Conservation (phyloP, 2,113 vertebrate species). For the Irena cyanogastra region DNA sequence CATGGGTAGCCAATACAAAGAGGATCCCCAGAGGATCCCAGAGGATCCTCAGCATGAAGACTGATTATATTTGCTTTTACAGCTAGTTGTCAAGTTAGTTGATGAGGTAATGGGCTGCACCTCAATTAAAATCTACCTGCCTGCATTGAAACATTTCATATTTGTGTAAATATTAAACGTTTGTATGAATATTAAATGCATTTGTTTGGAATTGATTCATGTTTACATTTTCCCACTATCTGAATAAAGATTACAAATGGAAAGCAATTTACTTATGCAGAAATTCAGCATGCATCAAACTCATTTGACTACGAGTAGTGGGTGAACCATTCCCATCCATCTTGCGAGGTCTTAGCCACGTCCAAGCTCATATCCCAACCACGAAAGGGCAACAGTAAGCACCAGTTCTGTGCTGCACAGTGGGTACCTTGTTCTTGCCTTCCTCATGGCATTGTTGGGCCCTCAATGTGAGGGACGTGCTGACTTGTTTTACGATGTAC, state of each 20-base stretch:
- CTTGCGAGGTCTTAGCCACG: neutral
- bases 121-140: constrained; percentile 52
- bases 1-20: neutral
- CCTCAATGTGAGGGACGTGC: constrained; percentile 20
- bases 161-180: constrained; percentile 71
- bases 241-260: constrained; percentile 51
- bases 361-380: neutral
- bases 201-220: constrained; percentile 58
- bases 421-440: constrained; percentile 4
- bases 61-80: constrained; percentile 11
- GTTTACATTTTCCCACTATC: constrained; percentile 56
- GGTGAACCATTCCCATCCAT: neutral
- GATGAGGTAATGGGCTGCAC: neutral
- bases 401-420: neutral
- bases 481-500: constrained; percentile 38
- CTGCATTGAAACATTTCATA: constrained; percentile 40
- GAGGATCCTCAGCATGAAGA: neutral
- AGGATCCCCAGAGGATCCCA: too few relatives aligned
- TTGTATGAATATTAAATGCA: constrained; percentile 55
- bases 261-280: constrained; percentile 56
- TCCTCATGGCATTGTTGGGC: neutral
- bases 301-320: neutral
- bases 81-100: constrained; percentile 5
- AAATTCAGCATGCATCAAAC: constrained; percentile 17
- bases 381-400: neutral